Base-by-base conservation (phyloP, 2,797 vertebrate genomes). In the Chrosomus eos region DNA sequence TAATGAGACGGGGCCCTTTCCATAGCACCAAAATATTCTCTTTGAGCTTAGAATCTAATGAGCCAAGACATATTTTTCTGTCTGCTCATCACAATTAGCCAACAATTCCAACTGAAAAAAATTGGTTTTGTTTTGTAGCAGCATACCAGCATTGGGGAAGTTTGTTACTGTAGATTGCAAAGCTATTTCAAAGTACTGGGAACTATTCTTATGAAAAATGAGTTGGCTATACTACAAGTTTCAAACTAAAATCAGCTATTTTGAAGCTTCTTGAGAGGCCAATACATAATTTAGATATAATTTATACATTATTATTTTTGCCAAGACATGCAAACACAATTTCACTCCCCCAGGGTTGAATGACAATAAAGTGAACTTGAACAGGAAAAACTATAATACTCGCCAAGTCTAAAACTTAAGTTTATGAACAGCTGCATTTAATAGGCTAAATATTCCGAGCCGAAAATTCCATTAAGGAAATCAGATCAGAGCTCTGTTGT, bases 1-100 rank as follows among this genome's bases (percentile, higher is more conserved):
- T 84, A 84, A 87, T 80, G 79, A 84, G 68, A 53, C 75, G 33
- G 53, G 62, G 62, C 40, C 40, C 77, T 53, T 66, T 60, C 72
- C 28, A 67, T 80, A 68, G 80, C 43, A 83, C 79, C 84, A 82
- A 66, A 79, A 53, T 60, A 83, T 79, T 85, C 76, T 53, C 68
- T 80, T 83, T 83, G 81, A 83, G 72, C 81, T 51, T 26, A 36
- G 71, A 62, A 62, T 80, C 71, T 85, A 85, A 85, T 73, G 83
- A 85, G 75, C 38, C 68, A 72, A 62, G 43, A 79, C 31, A 80
- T 80, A 53, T 64, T 85, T 85, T 38, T 80, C 67, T 80, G 43
- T 80, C 74, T 78, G 74, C 74, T 84, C 16, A 38, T 84, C 36
- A 70, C 38, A 18, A 85, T 85, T 53, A 80, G 67, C 23, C 76